Base-by-base conservation (phyloP, 1,140 invertebrate species). In the Camponotus floridanus region DNA sequence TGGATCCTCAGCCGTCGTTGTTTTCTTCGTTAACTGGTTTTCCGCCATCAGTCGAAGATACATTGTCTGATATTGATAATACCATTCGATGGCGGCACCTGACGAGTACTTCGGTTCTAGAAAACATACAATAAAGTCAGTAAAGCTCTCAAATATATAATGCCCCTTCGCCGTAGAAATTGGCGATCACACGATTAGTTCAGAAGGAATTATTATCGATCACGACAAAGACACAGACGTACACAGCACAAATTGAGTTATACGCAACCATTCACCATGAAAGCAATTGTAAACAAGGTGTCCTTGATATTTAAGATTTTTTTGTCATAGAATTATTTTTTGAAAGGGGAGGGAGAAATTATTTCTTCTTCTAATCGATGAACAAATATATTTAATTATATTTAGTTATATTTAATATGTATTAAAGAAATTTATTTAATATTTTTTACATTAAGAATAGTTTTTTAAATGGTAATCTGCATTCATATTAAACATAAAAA, bases 61-160 rank as follows among this genome's bases (percentile, higher is more conserved):
- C 76, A 93, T 84, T 3, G 87, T 88, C 79, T 93, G 93, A 48
- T 93, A 93, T 18, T 91, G 92, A 76, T 93, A 94, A 73, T 92
- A 93, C 79, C 92, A 90, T 51, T 93, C 91, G 87, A 93, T 92
- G 9, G 91, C 86, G 3, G 78, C 67, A 36, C 80, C 85, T 78
- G 91, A 71, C 67, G 91, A 89, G 81, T 90, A 88, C 36, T 87
- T 86, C 55, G 73, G 80, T 18, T 93, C 92, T 93, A 91, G 85
- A 92, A 93, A 92, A 92, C 71, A 92, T 13, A 91, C 31, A 92
- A 92, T 11, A 76, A 33, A 45, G 36, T 90, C 87, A 89, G 65
- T 91, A 86, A 42, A 36, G 67, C 74, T 76, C 57, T 26, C 6
- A n/a, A 11, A 13, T 18, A 48, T 0, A 1, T 55, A 7, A 33